These are phyloP conservation scores for Tipula unca DNA, from an alignment of 2,888 invertebrate species.

Conservation along the genomic window DNA sequence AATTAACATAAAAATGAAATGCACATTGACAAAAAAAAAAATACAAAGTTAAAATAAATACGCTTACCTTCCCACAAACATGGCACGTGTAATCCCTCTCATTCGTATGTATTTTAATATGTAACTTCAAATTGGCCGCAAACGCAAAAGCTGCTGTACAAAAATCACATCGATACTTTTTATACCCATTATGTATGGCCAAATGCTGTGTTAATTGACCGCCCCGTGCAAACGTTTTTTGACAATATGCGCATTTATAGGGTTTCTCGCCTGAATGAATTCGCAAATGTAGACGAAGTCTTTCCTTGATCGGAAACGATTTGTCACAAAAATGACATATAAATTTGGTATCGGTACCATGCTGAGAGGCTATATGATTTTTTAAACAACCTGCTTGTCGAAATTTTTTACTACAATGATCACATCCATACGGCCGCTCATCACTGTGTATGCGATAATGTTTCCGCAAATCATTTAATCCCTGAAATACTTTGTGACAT, in stretches of 20 bases:
- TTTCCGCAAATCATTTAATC: constrained; percentile 56
- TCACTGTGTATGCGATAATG: constrained; percentile 59
- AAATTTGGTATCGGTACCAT: constrained; percentile 43
- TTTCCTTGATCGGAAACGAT: constrained; percentile 66
- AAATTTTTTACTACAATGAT: constrained; percentile 54
- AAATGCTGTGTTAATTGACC: constrained; percentile 64
- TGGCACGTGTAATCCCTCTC: constrained; percentile 70
- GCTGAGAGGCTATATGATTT: constrained; percentile 47
- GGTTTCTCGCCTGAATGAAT: constrained; percentile 65
- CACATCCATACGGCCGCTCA: constrained; percentile 54
- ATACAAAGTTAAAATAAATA: neutral
- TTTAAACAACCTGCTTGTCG: constrained; percentile 55
- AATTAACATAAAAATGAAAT: too few relatives aligned
- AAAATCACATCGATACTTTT: constrained; percentile 60
- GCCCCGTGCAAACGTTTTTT: constrained; percentile 59
- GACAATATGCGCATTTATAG: constrained; percentile 53
- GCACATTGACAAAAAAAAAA: neutral
- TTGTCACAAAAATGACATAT: constrained; percentile 68
- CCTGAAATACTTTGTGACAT: constrained; percentile 55
- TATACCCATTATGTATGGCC: constrained; percentile 62
- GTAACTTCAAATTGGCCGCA: constrained; percentile 52
- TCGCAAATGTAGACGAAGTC: constrained; percentile 62
- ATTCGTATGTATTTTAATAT: constrained; percentile 62
- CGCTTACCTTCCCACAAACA: constrained; percentile 57
- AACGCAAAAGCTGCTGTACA: constrained; percentile 65